Percentiles rank a stretch among this genome's conserved stretches.
Evolutionary conservation across 2,113 vertebrate genomes (phyloP).

Genomic region (Eclectus roratus): DNA sequence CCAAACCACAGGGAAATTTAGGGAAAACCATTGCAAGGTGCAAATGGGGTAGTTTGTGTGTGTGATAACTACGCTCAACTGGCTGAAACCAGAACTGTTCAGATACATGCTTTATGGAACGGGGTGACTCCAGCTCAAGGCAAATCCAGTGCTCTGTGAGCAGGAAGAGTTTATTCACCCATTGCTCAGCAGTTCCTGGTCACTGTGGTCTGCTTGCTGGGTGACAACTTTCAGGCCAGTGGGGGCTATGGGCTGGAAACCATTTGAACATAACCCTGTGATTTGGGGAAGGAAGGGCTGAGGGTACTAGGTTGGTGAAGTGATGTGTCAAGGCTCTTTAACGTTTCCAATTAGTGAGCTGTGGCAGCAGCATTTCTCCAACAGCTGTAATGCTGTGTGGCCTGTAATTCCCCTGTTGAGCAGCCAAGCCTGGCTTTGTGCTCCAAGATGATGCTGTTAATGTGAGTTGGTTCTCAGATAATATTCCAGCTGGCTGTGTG

Average conservation of each 20-base stretch:
- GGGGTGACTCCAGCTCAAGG: background rate
- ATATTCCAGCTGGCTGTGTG: background rate
- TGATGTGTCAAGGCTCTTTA: background rate
- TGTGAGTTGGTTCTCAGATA: background rate
- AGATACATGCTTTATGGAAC: background rate
- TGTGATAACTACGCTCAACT: background rate
- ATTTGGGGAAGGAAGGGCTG: fast-evolving
- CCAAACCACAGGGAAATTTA: background rate
- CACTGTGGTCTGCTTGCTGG: fast-evolving
- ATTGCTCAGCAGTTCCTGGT: background rate
- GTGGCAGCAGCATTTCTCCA: background rate
- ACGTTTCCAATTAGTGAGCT: background rate
- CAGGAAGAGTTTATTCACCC: background rate
- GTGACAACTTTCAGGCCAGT: background rate
- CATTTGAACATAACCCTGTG: fast-evolving
- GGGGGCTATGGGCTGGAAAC: background rate
- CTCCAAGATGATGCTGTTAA: background rate
- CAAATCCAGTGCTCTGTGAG: background rate
- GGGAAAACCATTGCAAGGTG: background rate
- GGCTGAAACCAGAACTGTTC: background rate
- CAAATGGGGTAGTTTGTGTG: background rate
- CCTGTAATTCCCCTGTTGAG: background rate
- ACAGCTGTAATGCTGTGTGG: background rate
- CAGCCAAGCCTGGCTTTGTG: background rate
- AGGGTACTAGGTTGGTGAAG: background rate